Base-by-base conservation (phyloP, 2,888 invertebrate species). In the Spodoptera littoralis region DNA sequence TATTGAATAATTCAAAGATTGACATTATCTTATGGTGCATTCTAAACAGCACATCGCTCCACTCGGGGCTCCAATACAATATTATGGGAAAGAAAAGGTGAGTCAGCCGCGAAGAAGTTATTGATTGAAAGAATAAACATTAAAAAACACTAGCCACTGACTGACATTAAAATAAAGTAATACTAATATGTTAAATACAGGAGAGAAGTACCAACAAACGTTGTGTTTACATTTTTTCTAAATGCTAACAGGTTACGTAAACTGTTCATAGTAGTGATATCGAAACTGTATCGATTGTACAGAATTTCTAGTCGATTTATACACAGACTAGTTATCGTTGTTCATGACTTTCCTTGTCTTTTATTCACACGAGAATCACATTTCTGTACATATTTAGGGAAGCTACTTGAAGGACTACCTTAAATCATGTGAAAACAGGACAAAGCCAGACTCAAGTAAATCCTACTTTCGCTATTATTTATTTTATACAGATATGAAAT, bases 61-160 rank as follows among this genome's bases (percentile, higher is more conserved):
- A 46, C 54, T 52, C 30, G 64, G 45, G 55, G 72, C 73, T 63
- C 60, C 59, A 51, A 47, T 44, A 45, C 53, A 74, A 73, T 76
- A 54, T 72, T 73, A 79, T 73, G 63, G 57, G 61, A 72, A 73
- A 60, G 48, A 65, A 73, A 76, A 76, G 22, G 65, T 85, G 85
- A 82, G 65, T 85, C 84, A 85, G 73, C 56, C 72, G 76, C 74
- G 75, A 73, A 71, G 73, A 82, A 80, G 71, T 41, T 54, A 51
- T 47, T 70, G 60, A 72, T 73, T 70, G 30, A 67, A 58, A 51
- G 62, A 76, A 70, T 74, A 80, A 75, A 70, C 77, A 70, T 53
- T 63, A 68, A 24, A 65, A 67, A 69, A 71, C 68, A 74, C 49
- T 57, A 42, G 62, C 69, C 45, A 73, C 59, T 53, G 53, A 65